phyloP scores from a whole-genome alignment of 2,797 vertebrate species.

The Poeciliopsis infans region DNA sequence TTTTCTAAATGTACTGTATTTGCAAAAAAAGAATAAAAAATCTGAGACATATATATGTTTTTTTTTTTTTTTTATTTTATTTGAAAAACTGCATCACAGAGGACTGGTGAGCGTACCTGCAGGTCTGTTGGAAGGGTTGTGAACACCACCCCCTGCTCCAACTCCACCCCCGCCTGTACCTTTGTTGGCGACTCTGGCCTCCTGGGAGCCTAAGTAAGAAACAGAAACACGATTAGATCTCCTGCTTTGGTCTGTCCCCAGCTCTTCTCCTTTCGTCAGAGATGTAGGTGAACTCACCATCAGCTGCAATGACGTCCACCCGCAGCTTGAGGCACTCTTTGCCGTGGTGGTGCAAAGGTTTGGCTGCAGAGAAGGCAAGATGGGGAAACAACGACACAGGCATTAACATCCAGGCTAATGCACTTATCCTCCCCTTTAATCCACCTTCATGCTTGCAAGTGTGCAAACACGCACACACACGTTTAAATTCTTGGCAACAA shows the following conservation, averaged over 20 bases:
- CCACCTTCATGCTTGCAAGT: conserved; percentile 47
- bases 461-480: conserved; percentile 21
- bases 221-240: conserved; percentile 27
- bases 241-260: not conserved
- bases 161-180: conserved; percentile 54
- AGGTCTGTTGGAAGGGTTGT: conserved; percentile 82
- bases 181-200: conserved; percentile 77
- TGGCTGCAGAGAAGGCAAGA: conserved; percentile 78
- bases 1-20: not conserved
- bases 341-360: conserved; percentile 89
- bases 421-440: conserved; percentile 73
- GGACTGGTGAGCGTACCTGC: conserved; percentile 72
- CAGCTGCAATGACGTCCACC: conserved; percentile 85
- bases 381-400: conserved; percentile 45
- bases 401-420: conserved; percentile 71
- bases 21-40: not conserved
- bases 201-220: conserved; percentile 77
- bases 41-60: not conserved
- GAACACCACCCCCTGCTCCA: conserved; percentile 70
- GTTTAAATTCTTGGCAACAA: conserved; percentile 53
- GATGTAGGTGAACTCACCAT: conserved; percentile 80
- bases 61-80: too few species aligned
- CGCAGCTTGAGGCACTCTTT: conserved; percentile 87
- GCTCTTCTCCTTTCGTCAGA: conserved; percentile 11
- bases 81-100: conserved; percentile 26